phyloP scores from a whole-genome alignment of 1,140 invertebrate species.

The Hycleus phaleratus region DNA sequence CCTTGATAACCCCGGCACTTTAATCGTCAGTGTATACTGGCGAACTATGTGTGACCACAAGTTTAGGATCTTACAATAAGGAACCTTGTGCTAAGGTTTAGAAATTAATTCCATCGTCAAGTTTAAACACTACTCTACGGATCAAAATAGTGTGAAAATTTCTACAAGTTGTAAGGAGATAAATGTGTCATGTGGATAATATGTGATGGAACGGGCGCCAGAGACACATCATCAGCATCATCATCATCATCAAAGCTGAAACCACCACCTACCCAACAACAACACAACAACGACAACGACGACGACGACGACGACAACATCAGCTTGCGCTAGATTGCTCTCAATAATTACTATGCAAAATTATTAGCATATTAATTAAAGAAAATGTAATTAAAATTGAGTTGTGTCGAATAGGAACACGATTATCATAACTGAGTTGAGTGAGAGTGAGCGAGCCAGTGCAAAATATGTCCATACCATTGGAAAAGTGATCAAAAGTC shows the following conservation, averaged over 20 bases:
- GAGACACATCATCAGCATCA: no score
- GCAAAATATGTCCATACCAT: constrained; percentile 32
- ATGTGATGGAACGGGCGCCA: no score
- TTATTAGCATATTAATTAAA: constrained; percentile 50
- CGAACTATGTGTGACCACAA: constrained; percentile 10
- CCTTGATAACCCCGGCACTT: background rate
- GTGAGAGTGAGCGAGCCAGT: constrained; percentile 12
- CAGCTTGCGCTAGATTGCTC: constrained; percentile 43
- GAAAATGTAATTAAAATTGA: constrained; percentile 44
- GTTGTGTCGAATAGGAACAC: constrained; percentile 39
- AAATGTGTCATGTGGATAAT: no score
- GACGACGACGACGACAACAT: constrained; percentile 31
- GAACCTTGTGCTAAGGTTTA: constrained; percentile 2
- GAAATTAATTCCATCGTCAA: constrained; percentile 4
- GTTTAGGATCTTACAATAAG: constrained; percentile 3
- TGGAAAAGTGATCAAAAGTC: constrained; percentile 30
- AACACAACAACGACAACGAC: no score
- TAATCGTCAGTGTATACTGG: background rate
- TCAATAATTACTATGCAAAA: constrained; percentile 48
- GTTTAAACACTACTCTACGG: background rate
- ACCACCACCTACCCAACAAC: no score
- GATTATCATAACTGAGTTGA: constrained; percentile 37
- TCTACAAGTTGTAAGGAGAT: background rate
- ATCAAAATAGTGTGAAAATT: constrained; percentile 13
- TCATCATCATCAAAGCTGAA: no score